Base-by-base conservation (phyloP, 2,113 vertebrate species). In the Psittacula cyanocephala region DNA sequence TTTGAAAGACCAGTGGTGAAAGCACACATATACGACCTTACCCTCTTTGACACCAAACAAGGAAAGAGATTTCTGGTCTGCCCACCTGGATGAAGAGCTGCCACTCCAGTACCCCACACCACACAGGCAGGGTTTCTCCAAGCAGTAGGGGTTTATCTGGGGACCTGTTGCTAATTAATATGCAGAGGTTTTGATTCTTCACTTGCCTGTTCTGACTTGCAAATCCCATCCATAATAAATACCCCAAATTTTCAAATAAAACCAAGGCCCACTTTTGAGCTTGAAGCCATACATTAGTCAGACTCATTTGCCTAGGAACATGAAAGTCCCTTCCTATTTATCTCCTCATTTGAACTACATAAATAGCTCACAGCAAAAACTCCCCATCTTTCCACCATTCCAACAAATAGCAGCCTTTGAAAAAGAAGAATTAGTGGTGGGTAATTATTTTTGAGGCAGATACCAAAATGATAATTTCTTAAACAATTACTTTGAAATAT, bases 401-500 rank as follows among this genome's bases (percentile, higher is more conserved):
- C 93, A 78, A 78, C 91, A 89, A 96, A 93, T 17, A 88, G 79
- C 79, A 84, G 95, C 80, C 76, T 96, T 90, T 95, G 92, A 90
- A 88, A 92, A 83, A 93, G 95, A 95, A 97, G 94, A 96, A 96
- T 94, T 93, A 96, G 89, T 3, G 50, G 86, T 52, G 82, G 88
- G 91, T 96, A 97, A 96, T 95, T 96, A 96, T 96, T 95, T 92
- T 88, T 75, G 90, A 89, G 62, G 90, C 85, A 96, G 96, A 96
- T 94, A 96, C 90, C 86, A 88, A 96, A 94, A 96, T 78, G 93
- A 95, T 95, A 88, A 96, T 94, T 96, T 93, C 95, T 94, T 94
- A 92, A 96, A 93, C 95, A 96, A 93, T 95, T 96, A 91, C 94
- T 94, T 91, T 95, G 94, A 95, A 97, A 96, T 95, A 96, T 90